Conservation (phyloP, 2,888 invertebrate species). For the Cyclophora albipunctata region DNA sequence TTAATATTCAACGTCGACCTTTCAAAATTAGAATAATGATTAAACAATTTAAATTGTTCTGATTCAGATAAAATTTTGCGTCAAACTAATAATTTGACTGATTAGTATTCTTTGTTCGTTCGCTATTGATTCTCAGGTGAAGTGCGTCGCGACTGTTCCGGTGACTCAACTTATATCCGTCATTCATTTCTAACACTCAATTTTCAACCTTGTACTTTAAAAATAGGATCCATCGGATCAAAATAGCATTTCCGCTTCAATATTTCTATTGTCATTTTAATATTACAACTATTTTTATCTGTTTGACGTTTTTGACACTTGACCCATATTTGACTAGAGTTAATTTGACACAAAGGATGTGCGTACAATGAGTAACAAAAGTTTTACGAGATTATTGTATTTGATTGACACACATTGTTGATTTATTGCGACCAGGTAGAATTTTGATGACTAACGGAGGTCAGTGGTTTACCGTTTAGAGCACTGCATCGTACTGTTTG, state of each 20-base stretch:
- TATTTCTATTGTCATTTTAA: conserved; percentile 50
- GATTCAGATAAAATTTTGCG: conserved; percentile 20
- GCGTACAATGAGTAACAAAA: no score
- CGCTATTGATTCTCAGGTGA: conserved; percentile 42
- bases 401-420: neutral
- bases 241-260: conserved; percentile 15
- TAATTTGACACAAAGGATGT: no score
- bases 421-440: conserved; percentile 2
- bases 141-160: conserved; percentile 57
- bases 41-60: conserved; percentile 30
- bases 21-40: conserved; percentile 2
- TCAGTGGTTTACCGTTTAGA: neutral
- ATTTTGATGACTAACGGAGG: neutral
- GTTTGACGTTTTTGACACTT: conserved; percentile 35
- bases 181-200: conserved; percentile 4
- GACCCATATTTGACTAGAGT: conserved; percentile 33
- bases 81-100: conserved; percentile 20
- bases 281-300: conserved; percentile 41
- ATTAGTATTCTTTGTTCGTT: conserved; percentile 47
- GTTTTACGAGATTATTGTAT: no score
- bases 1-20: no score
- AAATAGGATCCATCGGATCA: conserved; percentile 9
- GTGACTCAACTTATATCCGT: conserved; percentile 56
- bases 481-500: neutral
- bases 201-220: conserved; percentile 15